These are phyloP conservation scores for Cyanoliseus patagonus DNA, from an alignment of 2,113 vertebrate genomes.

Conservation along the genomic window DNA sequence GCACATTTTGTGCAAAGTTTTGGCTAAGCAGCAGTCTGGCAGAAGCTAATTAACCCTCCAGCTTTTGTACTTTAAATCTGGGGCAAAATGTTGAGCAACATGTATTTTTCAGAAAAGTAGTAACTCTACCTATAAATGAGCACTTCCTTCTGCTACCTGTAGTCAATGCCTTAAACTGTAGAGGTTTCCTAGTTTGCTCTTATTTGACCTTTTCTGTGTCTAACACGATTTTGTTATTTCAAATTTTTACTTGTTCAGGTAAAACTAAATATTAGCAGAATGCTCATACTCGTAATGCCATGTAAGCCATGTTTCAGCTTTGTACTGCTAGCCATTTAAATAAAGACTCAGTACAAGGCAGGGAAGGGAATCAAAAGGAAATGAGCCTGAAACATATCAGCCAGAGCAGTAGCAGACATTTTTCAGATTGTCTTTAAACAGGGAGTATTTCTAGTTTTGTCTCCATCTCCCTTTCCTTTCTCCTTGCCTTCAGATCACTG, in stretches of 20 bases:
- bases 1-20: not conserved
- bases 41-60: not conserved
- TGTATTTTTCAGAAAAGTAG: not conserved
- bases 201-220: not conserved
- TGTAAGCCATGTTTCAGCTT: not conserved
- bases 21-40: not conserved
- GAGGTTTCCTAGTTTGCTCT: not conserved
- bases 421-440: not conserved
- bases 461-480: not conserved
- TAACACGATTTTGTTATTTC: not conserved
- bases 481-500: not conserved
- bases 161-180: not conserved
- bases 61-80: not conserved
- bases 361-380: not conserved
- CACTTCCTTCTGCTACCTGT: not conserved
- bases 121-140: not conserved
- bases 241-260: not conserved
- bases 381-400: not conserved
- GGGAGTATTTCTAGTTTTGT: not conserved
- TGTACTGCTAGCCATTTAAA: not conserved
- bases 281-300: not conserved
- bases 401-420: not conserved
- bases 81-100: not conserved
- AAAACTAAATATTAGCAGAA: not conserved
- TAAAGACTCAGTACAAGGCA: not conserved